Base-by-base conservation (phyloP, 1,140 invertebrate genomes). In the Oncopodura yosiiana region DNA sequence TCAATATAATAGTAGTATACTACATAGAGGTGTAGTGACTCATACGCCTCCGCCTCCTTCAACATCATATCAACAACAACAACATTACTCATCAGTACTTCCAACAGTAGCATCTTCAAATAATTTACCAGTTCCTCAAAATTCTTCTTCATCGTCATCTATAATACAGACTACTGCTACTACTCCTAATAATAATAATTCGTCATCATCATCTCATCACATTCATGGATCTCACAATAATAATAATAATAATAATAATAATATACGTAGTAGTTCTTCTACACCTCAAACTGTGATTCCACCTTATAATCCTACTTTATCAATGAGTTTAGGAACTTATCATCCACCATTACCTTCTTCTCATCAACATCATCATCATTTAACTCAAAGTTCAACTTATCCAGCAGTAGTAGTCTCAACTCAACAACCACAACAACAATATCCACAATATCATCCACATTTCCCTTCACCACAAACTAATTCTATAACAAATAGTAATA, bases 271-370 rank as follows among this genome's bases (percentile, higher is more conserved):
- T n/a, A n/a, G n/a, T n/a, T n/a, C n/a, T n/a, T n/a, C n/a, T n/a
- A 54, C 46, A 41, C 50, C 56, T 23, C 42, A 34, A 14, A 57
- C 59, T n/a, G 56, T 57, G 2, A 62, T 62, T 27, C 55, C 60
- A 26, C 53, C 60, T 16, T 62, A 62, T 39, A 58, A 63, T 43
- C 53, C 56, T 4, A 49, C 43, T 4, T n/a, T n/a, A n/a, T 44
- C 46, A 1, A 48, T 53, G 1, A 56, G 36, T 39, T 48, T 56
- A 12, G 53, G 49, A 18, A 46, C 56, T 37, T 49, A 59, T 26
- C 43, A 52, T 32, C 48, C 49, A 53, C 41, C 60, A 48, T 36
- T 49, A 44, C 34, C 42, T 34, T 45, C 48, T 14, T 38, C 37
- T 3, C 23, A 49, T 32, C 49, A 51, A 14, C 39, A 4, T 9